These are phyloP conservation scores for Anguilla anguilla DNA, from an alignment of 2,797 vertebrate species.

Conservation along the genomic window DNA sequence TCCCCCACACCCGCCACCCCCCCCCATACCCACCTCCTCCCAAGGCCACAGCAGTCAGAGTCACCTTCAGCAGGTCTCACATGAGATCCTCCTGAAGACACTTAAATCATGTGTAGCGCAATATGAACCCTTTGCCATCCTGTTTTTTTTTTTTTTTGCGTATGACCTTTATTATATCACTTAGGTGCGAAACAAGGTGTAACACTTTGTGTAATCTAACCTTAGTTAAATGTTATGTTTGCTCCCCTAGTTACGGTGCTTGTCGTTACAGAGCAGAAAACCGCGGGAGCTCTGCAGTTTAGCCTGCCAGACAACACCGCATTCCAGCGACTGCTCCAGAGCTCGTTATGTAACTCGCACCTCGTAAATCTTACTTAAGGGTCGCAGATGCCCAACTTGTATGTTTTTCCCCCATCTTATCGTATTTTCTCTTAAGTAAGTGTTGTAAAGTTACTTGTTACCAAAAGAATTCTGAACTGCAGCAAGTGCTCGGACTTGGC, in stretches of 20 bases:
- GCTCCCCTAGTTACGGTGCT: neutral
- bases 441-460: neutral
- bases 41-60: neutral
- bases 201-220: neutral
- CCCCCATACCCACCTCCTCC: neutral
- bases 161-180: neutral
- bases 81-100: neutral
- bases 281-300: neutral
- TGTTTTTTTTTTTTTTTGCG: neutral
- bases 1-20: neutral
- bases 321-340: neutral
- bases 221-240: neutral
- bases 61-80: neutral
- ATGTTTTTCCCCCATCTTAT: neutral
- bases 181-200: neutral
- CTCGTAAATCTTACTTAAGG: slow-evolving; percentile 2
- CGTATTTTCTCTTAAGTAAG: slow-evolving; percentile 11
- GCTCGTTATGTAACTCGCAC: neutral
- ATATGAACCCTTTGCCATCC: neutral
- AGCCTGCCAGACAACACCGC: slow-evolving; percentile 4
- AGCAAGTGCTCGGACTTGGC: no score
- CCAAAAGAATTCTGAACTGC: neutral
- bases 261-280: neutral
- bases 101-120: neutral
- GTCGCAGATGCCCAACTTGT: neutral